Base-by-base conservation (phyloP, 2,797 vertebrate species). In the Orientallactaga sibirica region DNA sequence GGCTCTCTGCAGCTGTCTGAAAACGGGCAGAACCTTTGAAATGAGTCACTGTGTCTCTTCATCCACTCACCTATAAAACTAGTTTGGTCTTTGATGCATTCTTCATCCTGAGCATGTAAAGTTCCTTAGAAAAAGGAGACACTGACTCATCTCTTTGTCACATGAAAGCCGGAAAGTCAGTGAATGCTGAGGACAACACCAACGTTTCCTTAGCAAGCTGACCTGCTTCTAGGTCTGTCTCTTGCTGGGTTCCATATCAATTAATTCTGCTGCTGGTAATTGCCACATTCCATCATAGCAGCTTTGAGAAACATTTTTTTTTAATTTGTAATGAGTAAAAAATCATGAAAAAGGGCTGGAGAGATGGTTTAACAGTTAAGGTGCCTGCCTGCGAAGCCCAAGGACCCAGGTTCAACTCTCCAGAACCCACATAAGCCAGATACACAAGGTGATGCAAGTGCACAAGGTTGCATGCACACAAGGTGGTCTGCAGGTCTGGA, bases 291-390 rank as follows among this genome's bases (percentile, higher is more conserved):
- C 66, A 75, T 93, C 75, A 64, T 83, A 91, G 86, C 52, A 71
- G 81, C 43, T 67, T 82, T 91, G 74, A 90, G 85, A 94, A 95
- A 84, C 87, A 3, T 11, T 77, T 88, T 64, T 95, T 48, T 48
- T 86, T 92, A 71, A 90, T 83, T 91, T 94, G 74, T 70, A 97
- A 92, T 81, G 67, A 43, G 62, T 76, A 94, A 82, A n/a, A 80
- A 80, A 7, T 66, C 43, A 7, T 20, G 12, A 62, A 25, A 11
- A 43, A 37, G 41, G 18, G 55, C 2, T 7, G 5, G 18, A 86
- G n/a, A 1, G 25, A 74, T 29, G 8, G 48, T 10, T 48, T 48
- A 48, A 10, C 10, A 2, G 48, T 48, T 48, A 48, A 48, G 48
- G 48, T 48, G 48, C 8, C 48, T 48, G 48, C 8, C 48, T 48